Evolutionary conservation across 1,140 invertebrate species (phyloP).

Genomic region (Grapholita molesta): DNA sequence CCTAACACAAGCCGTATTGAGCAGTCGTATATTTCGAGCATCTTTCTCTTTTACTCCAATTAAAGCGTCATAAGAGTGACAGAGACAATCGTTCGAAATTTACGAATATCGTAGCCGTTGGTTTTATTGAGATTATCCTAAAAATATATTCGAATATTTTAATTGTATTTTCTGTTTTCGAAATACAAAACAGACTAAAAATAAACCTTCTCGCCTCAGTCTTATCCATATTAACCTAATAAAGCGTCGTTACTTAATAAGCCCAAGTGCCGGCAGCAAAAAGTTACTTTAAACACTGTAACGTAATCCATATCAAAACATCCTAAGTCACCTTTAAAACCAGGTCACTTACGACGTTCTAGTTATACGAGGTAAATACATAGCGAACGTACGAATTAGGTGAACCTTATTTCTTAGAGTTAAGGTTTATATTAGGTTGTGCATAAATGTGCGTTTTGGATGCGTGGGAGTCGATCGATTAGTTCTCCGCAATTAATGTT

Average conservation of each 20-base stretch:
- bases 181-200: not conserved
- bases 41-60: no score
- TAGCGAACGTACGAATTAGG: slow-evolving; percentile 11
- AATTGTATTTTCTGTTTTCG: not conserved
- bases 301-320: slow-evolving; percentile 19
- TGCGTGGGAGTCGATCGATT: slow-evolving; percentile 67
- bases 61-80: no score
- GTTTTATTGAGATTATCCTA: no score
- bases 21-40: no score
- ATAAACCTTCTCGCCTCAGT: slow-evolving; percentile 4
- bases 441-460: no score
- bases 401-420: not conserved
- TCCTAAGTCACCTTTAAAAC: not conserved
- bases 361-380: not conserved
- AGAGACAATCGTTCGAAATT: no score
- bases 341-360: not conserved
- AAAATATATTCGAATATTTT: no score
- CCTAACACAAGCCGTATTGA: no score
- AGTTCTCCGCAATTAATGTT: slow-evolving; percentile 54
- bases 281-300: slow-evolving; percentile 51
- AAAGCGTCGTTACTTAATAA: slow-evolving; percentile 58
- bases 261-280: slow-evolving; percentile 58
- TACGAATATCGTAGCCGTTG: no score
- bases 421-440: slow-evolving; percentile 23
- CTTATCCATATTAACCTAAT: slow-evolving; percentile 44